A percentile compares a stretch with the other conserved stretches of the same genome.
Evolutionary conservation across 2,888 invertebrate genomes (phyloP).

Genomic region (Phortica okadai): DNA sequence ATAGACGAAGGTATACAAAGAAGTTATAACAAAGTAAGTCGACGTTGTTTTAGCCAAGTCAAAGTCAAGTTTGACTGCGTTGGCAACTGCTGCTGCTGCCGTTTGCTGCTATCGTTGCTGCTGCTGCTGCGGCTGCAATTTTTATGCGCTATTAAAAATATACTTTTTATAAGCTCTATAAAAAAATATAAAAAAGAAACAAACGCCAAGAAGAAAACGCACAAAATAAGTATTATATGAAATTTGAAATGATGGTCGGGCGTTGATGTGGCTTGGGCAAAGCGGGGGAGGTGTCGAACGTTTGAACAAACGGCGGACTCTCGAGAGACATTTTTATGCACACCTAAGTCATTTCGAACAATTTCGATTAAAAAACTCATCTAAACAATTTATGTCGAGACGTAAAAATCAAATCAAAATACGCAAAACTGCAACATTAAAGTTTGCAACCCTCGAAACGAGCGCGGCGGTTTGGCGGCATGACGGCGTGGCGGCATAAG

Average conservation of each 20-base stretch:
- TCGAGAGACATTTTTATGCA: conserved; percentile 66
- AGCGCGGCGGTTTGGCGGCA: not conserved
- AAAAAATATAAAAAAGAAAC: conserved; percentile 52
- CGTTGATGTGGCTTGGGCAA: not conserved
- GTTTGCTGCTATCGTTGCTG: conserved; percentile 37
- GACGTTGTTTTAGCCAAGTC: no score
- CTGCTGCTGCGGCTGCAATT: conserved; percentile 54
- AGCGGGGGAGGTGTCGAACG: not conserved
- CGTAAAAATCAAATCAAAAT: conserved; percentile 75
- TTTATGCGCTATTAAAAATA: conserved; percentile 70
- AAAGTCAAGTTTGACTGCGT: not conserved
- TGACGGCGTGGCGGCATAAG: no score
- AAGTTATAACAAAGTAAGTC: no score
- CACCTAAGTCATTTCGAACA: conserved; percentile 71
- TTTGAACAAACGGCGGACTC: conserved; percentile 23
- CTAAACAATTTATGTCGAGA: conserved; percentile 74
- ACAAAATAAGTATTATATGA: not conserved
- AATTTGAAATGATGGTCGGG: not conserved
- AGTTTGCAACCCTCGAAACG: conserved; percentile 42
- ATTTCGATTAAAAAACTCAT: conserved; percentile 73
- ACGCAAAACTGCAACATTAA: conserved; percentile 73
- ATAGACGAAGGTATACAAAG: no score
- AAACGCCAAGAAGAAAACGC: conserved; percentile 32
- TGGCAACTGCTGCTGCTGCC: conserved; percentile 4
- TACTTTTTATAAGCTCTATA: conserved; percentile 70